Base-by-base conservation (phyloP, 2,113 vertebrate genomes). In the Oryzias curvinotus region DNA sequence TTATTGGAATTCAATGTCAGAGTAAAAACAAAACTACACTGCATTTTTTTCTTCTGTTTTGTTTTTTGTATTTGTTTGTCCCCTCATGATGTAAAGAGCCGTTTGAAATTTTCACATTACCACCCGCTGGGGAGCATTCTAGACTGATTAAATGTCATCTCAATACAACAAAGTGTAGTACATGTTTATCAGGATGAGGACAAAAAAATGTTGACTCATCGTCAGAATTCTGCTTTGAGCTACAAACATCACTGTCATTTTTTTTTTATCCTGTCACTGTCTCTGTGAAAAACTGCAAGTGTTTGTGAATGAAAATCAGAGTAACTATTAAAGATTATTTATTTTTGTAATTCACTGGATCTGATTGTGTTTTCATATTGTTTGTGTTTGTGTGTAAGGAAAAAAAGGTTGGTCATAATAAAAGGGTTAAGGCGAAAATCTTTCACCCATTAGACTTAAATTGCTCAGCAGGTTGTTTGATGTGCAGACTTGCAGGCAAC, bases 261-360 rank as follows among this genome's bases (percentile, higher is more conserved):
- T 7, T 58, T 50, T 57, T 53, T 28, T 66, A 47, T 49, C 48
- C 65, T 64, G 51, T 42, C 52, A 53, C 64, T 77, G 30, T 73
- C 21, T 85, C 73, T 87, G 77, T 87, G 45, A 79, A 80, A 21
- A 80, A 73, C 68, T 83, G 71, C 49, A 54, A 70, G 46, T 82
- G 76, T 86, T 73, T 90, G 83, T 88, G 80, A 82, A 73, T 70
- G 72, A 81, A 82, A 73, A 60, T 80, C 53, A 49, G 80, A 71
- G 16, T 75, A 80, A 82, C 68, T 86, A 92, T 91, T 91, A 92
- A 91, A 91, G 86, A 88, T 82, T 28, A 54, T 92, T 81, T 92
- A 92, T 92, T 92, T 91, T 91, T 84, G 68, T 84, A 90, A 78
- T 58, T 70, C 45, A 51, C 30, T 63, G 51, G 43, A 62, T 28